Base-by-base conservation (phyloP, 1,140 invertebrate species). In the Orchestia grillus region DNA sequence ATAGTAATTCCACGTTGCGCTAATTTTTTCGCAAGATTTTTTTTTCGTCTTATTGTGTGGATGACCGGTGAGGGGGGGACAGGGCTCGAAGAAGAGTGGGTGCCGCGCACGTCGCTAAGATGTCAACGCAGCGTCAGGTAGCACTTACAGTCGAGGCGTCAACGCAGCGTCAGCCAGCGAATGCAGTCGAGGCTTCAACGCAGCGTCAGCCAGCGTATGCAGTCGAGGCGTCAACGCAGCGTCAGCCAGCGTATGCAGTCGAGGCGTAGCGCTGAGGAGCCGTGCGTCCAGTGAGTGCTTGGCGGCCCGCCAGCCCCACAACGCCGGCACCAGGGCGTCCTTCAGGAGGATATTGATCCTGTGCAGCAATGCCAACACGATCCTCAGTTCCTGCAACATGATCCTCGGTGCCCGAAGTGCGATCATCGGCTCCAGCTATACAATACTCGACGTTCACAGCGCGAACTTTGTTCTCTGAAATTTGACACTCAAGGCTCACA, bases 311-410 rank as follows among this genome's bases (percentile, higher is more conserved):
- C 62, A 77, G 62, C 62, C 11, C 62, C 62, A 77, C 62, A 36
- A 77, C 36, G 11, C 1, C 62, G 28, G 62, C 15, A 77, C 62
- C 62, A 77, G 62, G 15, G 62, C 62, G 62, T 77, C 62, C 62
- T 77, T 36, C 62, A 77, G 62, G 62, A 77, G 11, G 62, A 77
- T 77, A 77, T 77, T 77, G 62, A 77, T 77, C 62, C 62, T 77
- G 62, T 77, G 62, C 62, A 77, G 62, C 62, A 77, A 77, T 77
- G 62, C 62, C 62, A 77, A 77, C 62, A 77, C 62, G 62, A 77
- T 77, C 62, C 62, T 77, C 62, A 23, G 62, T 77, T 77, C 62
- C 62, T 77, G 62, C 62, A 77, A 77, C 62, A 36, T 77, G 62
- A 77, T 77, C 62, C 62, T 77, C 15, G 62, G 62, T 23, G 62